Conservation (phyloP, 2,113 vertebrate genomes). For the Trematomus loennbergii region DNA sequence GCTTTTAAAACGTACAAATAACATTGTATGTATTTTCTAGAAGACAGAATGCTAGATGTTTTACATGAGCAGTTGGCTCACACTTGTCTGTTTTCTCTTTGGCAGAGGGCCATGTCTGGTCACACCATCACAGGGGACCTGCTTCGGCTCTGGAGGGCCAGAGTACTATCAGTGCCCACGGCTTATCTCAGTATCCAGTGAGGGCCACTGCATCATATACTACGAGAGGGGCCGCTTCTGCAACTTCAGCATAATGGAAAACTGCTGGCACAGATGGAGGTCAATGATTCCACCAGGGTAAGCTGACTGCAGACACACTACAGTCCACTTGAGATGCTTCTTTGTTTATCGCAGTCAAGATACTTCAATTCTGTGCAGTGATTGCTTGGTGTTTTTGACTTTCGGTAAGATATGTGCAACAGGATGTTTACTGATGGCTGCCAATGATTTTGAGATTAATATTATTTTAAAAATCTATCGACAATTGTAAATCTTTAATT, state of each 20-base stretch:
- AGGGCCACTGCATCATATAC: slow-evolving; percentile 98
- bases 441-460: not conserved
- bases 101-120: slow-evolving; percentile 96
- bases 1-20: not conserved
- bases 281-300: slow-evolving; percentile 95
- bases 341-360: not conserved
- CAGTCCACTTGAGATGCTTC: not conserved
- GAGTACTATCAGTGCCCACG: slow-evolving; percentile 91
- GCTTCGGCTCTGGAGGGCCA: slow-evolving; percentile 94
- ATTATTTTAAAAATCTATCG: too few species aligned
- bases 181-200: slow-evolving; percentile 95
- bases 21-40: too few species aligned
- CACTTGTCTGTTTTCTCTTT: slow-evolving; percentile 9
- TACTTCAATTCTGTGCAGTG: not conserved
- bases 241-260: slow-evolving; percentile 99
- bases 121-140: slow-evolving; percentile 99
- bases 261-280: slow-evolving; percentile 95
- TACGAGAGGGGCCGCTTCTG: slow-evolving; percentile 95
- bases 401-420: not conserved
- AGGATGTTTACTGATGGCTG: not conserved
- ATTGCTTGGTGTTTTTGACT: not conserved
- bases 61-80: not conserved
- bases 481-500: too few species aligned
- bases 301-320: slow-evolving; percentile 25
- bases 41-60: not conserved